Conservation (phyloP, 2,888 invertebrate genomes). For the Lordiphosa andalusiaca region DNA sequence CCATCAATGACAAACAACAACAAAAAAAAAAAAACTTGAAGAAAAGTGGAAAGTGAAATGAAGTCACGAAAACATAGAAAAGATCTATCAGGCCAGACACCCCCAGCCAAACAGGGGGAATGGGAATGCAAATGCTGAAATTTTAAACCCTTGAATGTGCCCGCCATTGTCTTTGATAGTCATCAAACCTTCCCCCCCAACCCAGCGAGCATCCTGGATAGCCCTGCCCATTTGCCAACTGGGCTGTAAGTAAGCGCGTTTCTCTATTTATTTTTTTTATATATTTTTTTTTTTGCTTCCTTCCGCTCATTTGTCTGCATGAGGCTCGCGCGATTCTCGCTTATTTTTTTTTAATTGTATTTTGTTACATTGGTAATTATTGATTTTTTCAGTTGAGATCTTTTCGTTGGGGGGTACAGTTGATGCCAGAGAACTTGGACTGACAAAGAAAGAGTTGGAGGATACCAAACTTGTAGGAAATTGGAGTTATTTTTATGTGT, state of each 20-base stretch:
- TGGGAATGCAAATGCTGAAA: conserved; percentile 71
- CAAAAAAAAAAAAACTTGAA: conserved; percentile 14
- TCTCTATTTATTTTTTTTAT: conserved; percentile 22
- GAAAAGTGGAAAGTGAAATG: conserved; percentile 55
- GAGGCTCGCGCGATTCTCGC: conserved; percentile 43
- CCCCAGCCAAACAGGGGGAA: neutral
- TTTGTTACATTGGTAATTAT: conserved; percentile 67
- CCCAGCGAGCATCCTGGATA: conserved; percentile 13
- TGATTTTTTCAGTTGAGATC: conserved; percentile 43
- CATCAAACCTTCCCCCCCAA: neutral
- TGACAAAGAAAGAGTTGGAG: neutral
- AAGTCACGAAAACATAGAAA: conserved; percentile 53
- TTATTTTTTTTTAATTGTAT: conserved; percentile 59
- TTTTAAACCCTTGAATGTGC: conserved; percentile 76
- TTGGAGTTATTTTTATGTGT: neutral
- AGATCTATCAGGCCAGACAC: neutral
- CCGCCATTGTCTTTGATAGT: conserved; percentile 65
- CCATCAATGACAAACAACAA: conserved; percentile 62
- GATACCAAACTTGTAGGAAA: too few species aligned
- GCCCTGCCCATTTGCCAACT: conserved; percentile 67
- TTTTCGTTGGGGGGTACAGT: conserved; percentile 28
- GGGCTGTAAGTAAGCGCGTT: conserved; percentile 71
- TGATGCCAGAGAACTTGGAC: neutral
- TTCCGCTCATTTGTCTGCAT: conserved; percentile 58
- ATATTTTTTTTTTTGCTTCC: conserved; percentile 28